Percentiles rank a stretch among this genome's conserved stretches.
Conservation (phyloP, 2,888 invertebrate species). For the Cephonodes hylas region DNA sequence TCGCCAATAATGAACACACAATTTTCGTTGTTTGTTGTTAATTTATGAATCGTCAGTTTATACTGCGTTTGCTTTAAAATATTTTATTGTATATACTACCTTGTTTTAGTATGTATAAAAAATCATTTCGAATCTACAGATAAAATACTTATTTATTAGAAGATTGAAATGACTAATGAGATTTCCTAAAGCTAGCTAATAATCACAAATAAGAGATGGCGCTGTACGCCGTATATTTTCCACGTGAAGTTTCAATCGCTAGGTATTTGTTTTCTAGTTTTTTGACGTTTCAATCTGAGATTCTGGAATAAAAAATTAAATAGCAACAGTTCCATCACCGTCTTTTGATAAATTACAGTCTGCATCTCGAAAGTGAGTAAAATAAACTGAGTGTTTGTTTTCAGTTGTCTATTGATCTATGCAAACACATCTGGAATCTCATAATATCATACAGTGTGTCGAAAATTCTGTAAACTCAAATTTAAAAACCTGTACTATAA, state of each 20-base stretch:
- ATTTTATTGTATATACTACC: too few relatives aligned
- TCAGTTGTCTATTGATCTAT: background rate
- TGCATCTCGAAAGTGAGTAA: background rate
- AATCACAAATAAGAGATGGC: background rate
- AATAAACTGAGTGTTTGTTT: background rate
- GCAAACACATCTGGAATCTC: background rate
- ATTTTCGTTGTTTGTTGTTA: too few relatives aligned
- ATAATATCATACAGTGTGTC: background rate
- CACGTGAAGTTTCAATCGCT: background rate
- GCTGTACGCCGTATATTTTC: background rate
- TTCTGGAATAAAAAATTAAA: conserved; percentile 6
- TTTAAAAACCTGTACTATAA: background rate
- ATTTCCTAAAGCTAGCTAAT: background rate
- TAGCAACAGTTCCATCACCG: background rate
- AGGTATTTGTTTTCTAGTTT: conserved; percentile 3
- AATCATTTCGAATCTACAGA: too few relatives aligned
- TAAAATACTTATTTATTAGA: too few relatives aligned
- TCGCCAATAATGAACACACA: too few relatives aligned
- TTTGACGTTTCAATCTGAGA: conserved; percentile 10
- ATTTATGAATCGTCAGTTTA: too few relatives aligned
- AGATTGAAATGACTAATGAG: background rate
- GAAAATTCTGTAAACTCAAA: background rate
- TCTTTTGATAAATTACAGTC: conserved; percentile 9
- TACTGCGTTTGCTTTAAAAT: too few relatives aligned
- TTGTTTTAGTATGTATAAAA: too few relatives aligned